phyloP scores from a whole-genome alignment of 1,140 invertebrate species.

The Drosophila dunni region DNA sequence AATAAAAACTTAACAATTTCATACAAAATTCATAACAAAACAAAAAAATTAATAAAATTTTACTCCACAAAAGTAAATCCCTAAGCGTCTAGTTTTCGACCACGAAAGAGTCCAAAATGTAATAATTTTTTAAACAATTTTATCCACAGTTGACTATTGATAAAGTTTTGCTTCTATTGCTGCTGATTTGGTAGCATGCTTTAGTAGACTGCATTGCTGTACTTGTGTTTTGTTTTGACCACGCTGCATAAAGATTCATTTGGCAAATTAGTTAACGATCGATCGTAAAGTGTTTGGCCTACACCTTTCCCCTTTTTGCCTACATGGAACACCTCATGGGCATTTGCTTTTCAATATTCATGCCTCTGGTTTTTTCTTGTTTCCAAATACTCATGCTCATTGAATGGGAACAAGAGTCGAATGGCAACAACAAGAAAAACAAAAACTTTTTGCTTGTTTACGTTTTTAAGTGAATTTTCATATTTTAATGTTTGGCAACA shows the following conservation, averaged over 20 bases:
- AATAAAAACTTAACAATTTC: too few relatives aligned
- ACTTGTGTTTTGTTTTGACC: constrained; percentile 65
- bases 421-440: not conserved
- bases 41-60: too few relatives aligned
- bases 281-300: constrained; percentile 72
- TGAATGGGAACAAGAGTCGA: constrained; percentile 37
- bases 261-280: constrained; percentile 82
- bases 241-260: constrained; percentile 81
- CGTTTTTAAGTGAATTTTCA: constrained; percentile 82
- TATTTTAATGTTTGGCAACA: constrained; percentile 82
- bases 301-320: constrained; percentile 1
- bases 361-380: not conserved
- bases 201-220: constrained; percentile 31
- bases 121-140: too few relatives aligned
- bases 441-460: constrained; percentile 58
- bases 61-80: too few relatives aligned
- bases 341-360: constrained; percentile 23
- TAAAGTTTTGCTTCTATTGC: too few relatives aligned
- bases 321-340: constrained; percentile 32
- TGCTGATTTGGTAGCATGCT: constrained; percentile 1
- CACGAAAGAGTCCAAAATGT: too few relatives aligned
- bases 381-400: constrained; percentile 19
- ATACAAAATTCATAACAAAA: too few relatives aligned
- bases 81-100: too few relatives aligned
- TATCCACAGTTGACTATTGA: too few relatives aligned